Percentiles rank a stretch among this genome's conserved stretches.
These are phyloP conservation scores for Solea senegalensis DNA, from an alignment of 2,113 vertebrate species.

Conservation along the genomic window DNA sequence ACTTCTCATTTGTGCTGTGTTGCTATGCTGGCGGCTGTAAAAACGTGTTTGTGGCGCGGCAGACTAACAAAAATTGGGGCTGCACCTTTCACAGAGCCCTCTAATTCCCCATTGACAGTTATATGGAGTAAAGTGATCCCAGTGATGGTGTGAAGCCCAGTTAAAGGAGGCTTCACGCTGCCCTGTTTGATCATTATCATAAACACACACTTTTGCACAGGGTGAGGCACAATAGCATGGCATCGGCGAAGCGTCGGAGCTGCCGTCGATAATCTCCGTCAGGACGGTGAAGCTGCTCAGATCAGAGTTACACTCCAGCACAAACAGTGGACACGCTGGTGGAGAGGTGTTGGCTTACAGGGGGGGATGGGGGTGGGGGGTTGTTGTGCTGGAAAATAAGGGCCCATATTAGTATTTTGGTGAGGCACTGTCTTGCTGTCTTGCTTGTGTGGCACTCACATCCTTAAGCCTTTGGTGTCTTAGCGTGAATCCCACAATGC, in stretches of 20 bases:
- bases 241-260: not conserved
- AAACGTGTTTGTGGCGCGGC: constrained; percentile 30
- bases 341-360: constrained; percentile 21
- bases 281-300: constrained; percentile 46
- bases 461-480: constrained; percentile 81
- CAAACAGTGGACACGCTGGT: constrained; percentile 35
- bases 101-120: constrained; percentile 39
- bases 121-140: constrained; percentile 4
- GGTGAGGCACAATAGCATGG: constrained; percentile 28
- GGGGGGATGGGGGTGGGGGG: constrained; percentile 19
- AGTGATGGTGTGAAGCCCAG: not conserved
- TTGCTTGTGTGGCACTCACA: constrained; percentile 79
- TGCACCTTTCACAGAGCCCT: constrained; percentile 16
- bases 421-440: constrained; percentile 70
- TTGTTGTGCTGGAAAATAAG: constrained; percentile 76
- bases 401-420: constrained; percentile 80
- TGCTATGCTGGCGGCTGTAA: constrained; percentile 24
- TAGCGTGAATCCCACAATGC: constrained; percentile 78
- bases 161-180: not conserved
- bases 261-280: constrained; percentile 27
- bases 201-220: constrained; percentile 21
- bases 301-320: constrained; percentile 41
- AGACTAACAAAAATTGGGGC: constrained; percentile 23
- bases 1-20: constrained; percentile 18
- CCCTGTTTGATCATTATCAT: constrained; percentile 16